Percentiles rank a stretch among this genome's conserved stretches.
Conservation (phyloP, 1,140 invertebrate species). For the Atta texana region DNA sequence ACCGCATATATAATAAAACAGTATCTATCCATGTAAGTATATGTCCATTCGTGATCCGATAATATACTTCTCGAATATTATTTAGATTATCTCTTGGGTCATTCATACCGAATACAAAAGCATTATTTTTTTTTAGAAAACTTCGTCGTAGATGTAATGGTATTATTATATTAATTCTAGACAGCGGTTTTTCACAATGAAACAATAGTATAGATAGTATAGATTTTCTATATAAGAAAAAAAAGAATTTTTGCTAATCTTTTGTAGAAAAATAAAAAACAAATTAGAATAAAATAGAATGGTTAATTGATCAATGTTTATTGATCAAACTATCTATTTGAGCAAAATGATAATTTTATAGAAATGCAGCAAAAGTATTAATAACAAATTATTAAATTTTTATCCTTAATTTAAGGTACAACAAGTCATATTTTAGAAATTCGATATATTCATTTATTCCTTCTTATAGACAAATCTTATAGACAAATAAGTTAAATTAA, state of each 20-base stretch:
- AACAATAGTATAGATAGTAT: background rate
- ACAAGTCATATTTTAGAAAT: background rate
- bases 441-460: background rate
- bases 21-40: background rate
- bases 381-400: background rate
- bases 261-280: background rate
- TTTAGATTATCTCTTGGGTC: constrained; percentile 11
- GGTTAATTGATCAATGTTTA: background rate
- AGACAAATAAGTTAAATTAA: background rate
- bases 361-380: background rate
- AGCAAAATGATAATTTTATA: background rate
- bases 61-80: constrained; percentile 48
- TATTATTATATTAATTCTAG: constrained; percentile 11
- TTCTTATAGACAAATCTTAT: background rate
- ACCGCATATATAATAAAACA: constrained; percentile 42
- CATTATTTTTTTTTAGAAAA: constrained; percentile 50
- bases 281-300: background rate
- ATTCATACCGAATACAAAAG: constrained; percentile 42
- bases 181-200: background rate
- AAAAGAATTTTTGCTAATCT: background rate
- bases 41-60: constrained; percentile 28
- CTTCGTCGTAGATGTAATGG: constrained; percentile 39
- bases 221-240: background rate
- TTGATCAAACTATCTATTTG: background rate
- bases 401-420: background rate